Evolutionary conservation across 2,888 invertebrate species (phyloP).

Genomic region (Cremastinae sp.): DNA sequence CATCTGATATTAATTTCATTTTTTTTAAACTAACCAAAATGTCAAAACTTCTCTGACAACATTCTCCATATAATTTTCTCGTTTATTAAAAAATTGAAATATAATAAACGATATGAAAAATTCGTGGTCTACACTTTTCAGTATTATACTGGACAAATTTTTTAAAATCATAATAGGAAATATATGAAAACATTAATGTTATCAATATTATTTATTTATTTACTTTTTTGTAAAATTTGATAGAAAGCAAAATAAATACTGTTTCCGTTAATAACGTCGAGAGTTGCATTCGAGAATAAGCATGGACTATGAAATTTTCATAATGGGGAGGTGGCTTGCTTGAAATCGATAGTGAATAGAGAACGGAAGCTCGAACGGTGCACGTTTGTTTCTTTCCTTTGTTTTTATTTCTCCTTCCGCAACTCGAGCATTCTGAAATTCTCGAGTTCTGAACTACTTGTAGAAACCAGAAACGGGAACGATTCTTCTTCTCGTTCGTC

Average conservation of each 20-base stretch:
- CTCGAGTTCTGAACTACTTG: slow-evolving; percentile 37
- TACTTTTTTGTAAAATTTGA: slow-evolving; percentile 54
- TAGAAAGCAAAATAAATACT: slow-evolving; percentile 66
- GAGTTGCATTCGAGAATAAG: slow-evolving; percentile 5
- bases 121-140: too few relatives aligned
- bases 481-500: slow-evolving; percentile 17
- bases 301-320: slow-evolving; percentile 18
- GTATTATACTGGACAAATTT: too few relatives aligned
- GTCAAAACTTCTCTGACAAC: too few relatives aligned
- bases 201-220: too few relatives aligned
- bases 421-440: neutral
- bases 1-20: too few relatives aligned
- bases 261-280: slow-evolving; percentile 8
- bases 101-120: too few relatives aligned
- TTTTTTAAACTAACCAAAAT: too few relatives aligned
- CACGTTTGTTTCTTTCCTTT: neutral
- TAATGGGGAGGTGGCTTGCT: slow-evolving; percentile 25
- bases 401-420: neutral
- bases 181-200: too few relatives aligned
- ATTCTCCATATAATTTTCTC: too few relatives aligned
- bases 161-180: too few relatives aligned
- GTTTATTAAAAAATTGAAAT: too few relatives aligned
- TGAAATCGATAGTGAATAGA: slow-evolving; percentile 73
- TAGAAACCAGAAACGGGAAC: slow-evolving; percentile 48
- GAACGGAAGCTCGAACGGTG: slow-evolving; percentile 34